Evolutionary conservation across 1,140 invertebrate genomes (phyloP), one percentile per base, ranked within the genome.

Genomic region (Microplitis mediator): DNA sequence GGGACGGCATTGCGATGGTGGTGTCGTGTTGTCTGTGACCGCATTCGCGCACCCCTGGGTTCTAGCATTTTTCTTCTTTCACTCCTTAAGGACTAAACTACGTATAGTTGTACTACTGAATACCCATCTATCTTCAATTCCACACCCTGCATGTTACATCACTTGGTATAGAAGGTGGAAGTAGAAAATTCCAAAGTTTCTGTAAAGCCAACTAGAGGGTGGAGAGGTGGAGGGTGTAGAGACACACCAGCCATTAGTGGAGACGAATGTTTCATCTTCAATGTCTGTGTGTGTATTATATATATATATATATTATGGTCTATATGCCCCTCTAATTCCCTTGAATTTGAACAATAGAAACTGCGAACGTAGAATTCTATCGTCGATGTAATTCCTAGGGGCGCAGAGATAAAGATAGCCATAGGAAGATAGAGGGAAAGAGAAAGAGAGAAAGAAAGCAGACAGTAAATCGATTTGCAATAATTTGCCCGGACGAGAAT

Each of bases 401-500:
- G 34, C 60, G 14, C 60, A 11, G 11, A 36, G 32, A 56, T 56
- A 14, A 56, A 16, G 52, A 56, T 2, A 56, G 52, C 39, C 5
- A 45, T 45, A 9, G 6, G 11, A 45, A 6, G 39, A 3, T 45
- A 6, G 39, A 11, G 3, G 39, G 6, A 45, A 9, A 9, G 39
- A 3, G 6, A 23, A 8, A 34, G 62, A n/a, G 32, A 14, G 6
- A 64, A 14, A 23, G 11, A 64, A 4, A 39, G n/a, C 52, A 50
- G 65, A 67, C 65, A 54, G 50, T 65, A 72, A 72, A 72, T 72
- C 71, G 71, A 72, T 72, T 62, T 51, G 51, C 54, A 72, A 72
- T 72, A 67, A 72, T 72, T 72, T 67, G 71, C 50, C 56, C 36
- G 11, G 35, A 63, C 34, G 54, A 64, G 70, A 51, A 31, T 63